Evolutionary conservation across 1,140 invertebrate species (phyloP).

Genomic region (Oppia nitens): DNA sequence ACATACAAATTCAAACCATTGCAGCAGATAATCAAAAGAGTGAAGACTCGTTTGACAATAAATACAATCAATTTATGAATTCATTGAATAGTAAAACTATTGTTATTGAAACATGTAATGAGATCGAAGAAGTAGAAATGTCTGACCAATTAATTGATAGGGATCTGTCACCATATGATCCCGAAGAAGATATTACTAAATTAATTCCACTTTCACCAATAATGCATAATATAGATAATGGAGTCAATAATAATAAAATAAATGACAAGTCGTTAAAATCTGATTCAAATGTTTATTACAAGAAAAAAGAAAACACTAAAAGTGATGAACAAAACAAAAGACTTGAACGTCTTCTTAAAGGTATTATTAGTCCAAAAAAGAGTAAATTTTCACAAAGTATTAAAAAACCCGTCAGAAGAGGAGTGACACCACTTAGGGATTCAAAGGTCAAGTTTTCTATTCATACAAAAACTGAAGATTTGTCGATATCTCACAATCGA

Average conservation of each 20-base stretch:
- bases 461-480: not conserved
- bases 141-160: not conserved
- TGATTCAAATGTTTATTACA: too few relatives aligned
- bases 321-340: not conserved
- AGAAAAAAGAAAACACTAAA: not conserved
- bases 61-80: too few relatives aligned
- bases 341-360: not conserved
- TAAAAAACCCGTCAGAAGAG: not conserved
- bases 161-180: not conserved
- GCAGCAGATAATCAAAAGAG: too few relatives aligned
- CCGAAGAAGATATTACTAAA: not conserved
- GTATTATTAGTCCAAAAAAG: not conserved
- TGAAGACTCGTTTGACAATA: too few relatives aligned
- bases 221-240: not conserved
- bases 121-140: not conserved
- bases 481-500: not conserved
- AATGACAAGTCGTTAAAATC: not conserved
- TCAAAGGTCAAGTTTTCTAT: not conserved
- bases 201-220: too few relatives aligned
- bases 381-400: too few relatives aligned
- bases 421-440: not conserved
- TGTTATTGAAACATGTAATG: too few relatives aligned
- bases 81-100: too few relatives aligned
- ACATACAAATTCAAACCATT: too few relatives aligned
- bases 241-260: not conserved